These are phyloP conservation scores for Prunella fulvescens DNA, from an alignment of 2,113 vertebrate genomes.

Conservation along the genomic window DNA sequence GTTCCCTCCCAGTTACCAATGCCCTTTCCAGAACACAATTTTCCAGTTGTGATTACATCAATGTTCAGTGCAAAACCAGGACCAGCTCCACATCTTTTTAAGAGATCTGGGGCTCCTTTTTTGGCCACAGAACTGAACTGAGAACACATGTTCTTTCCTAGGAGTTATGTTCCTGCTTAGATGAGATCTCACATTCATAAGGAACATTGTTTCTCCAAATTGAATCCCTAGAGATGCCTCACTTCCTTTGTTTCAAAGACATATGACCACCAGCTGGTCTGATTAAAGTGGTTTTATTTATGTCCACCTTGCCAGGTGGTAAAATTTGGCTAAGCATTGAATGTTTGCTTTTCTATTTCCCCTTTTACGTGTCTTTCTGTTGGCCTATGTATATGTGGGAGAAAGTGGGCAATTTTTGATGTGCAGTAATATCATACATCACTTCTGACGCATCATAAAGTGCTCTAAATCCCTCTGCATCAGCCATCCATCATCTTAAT, in stretches of 20 bases:
- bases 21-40: background rate
- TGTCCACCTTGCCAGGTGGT: background rate
- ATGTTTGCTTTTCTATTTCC: background rate
- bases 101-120: constrained; percentile 20
- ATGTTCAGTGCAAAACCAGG: background rate
- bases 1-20: background rate
- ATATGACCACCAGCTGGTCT: background rate
- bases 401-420: background rate
- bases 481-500: background rate
- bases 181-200: background rate
- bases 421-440: background rate
- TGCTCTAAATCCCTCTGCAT: background rate
- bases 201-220: background rate
- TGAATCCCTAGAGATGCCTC: background rate
- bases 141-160: background rate
- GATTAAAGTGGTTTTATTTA: background rate
- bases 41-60: background rate
- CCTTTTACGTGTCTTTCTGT: background rate
- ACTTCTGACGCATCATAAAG: background rate
- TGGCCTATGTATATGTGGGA: background rate
- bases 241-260: constrained; percentile 7
- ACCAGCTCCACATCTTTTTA: background rate
- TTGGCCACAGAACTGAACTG: constrained; percentile 10
- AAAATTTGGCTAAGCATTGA: background rate
- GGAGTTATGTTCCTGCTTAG: background rate